phyloP scores from a whole-genome alignment of 1,140 invertebrate species.

The Cryptotermes secundus region DNA sequence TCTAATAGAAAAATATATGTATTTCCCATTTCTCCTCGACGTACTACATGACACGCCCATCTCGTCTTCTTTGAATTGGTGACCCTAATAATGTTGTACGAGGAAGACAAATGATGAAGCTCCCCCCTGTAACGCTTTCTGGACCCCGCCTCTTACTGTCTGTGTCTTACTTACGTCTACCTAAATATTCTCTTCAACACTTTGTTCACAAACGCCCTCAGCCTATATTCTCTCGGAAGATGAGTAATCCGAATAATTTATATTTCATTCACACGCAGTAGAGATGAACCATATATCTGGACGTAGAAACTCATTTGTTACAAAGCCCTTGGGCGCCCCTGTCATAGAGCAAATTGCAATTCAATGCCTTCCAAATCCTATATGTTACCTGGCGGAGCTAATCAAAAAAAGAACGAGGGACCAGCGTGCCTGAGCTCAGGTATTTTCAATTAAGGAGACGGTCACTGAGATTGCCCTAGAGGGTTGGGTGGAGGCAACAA shows the following conservation, averaged over 20 bases:
- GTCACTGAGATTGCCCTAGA: slow-evolving; percentile 3
- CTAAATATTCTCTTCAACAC: no score
- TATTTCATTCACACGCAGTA: background rate
- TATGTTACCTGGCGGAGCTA: background rate
- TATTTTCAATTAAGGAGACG: slow-evolving; percentile 17
- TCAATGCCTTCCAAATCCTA: slow-evolving; percentile 8
- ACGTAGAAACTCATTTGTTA: background rate
- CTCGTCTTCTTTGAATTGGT: no score
- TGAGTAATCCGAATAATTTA: background rate
- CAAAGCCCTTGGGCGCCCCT: slow-evolving; percentile 3
- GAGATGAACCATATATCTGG: background rate
- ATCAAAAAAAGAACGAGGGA: background rate
- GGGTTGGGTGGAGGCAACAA: background rate
- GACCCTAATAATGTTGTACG: no score
- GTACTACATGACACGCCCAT: no score
- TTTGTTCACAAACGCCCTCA: no score
- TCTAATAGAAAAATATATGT: no score
- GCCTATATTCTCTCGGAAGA: no score
- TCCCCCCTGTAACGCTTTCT: no score
- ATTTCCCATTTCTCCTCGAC: no score
- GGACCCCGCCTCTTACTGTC: no score
- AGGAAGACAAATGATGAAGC: no score
- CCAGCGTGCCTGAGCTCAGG: background rate
- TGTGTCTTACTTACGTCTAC: no score
- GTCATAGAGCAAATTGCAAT: background rate